Base-by-base conservation (phyloP, 2,888 invertebrate genomes). In the Ypsolopha scabrella region DNA sequence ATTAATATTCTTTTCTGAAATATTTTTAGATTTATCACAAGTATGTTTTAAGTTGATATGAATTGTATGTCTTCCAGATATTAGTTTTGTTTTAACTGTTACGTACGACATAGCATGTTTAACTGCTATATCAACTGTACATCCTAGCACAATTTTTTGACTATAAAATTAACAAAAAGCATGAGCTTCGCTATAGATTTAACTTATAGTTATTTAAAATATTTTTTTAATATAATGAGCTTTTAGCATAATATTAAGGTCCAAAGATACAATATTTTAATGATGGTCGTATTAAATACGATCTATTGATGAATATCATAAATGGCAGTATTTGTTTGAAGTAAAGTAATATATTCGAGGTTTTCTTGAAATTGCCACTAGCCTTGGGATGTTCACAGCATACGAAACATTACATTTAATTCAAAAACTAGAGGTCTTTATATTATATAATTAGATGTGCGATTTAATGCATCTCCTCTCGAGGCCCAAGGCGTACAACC, bases 231-330 rank as follows among this genome's bases (percentile, higher is more conserved):
- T 59, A 58, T 64, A 67, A 66, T 66, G 78, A 79, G 77, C 78
- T 79, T 80, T 59, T 81, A 78, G 74, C 63, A 61, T 73, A 70
- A 70, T 62, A 61, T 52, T 80, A 81, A 81, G 80, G 75, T 79
- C 83, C 83, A 83, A 85, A 85, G 82, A 82, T 72, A 65, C 63
- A 62, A 64, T 48, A 46, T 46, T 47, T 37, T 36, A 47, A 50
- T 44, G 57, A 58, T 61, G 63, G 52, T 60, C 74, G 80, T 72
- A 80, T 81, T 39, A 67, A 63, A 82, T 82, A 60, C 75, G 75
- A 61, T 56, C 59, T 61, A 57, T 56, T 58, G 64, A 62, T 54
- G 58, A 65, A 64, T 67, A 65, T 53, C 52, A 66, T 64, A 69
- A 65, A 68, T 60, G 75, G 72, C 80, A 80, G 80, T 82, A 80